phyloP scores from a whole-genome alignment of 2,113 vertebrate species.

The Channa maculata region DNA sequence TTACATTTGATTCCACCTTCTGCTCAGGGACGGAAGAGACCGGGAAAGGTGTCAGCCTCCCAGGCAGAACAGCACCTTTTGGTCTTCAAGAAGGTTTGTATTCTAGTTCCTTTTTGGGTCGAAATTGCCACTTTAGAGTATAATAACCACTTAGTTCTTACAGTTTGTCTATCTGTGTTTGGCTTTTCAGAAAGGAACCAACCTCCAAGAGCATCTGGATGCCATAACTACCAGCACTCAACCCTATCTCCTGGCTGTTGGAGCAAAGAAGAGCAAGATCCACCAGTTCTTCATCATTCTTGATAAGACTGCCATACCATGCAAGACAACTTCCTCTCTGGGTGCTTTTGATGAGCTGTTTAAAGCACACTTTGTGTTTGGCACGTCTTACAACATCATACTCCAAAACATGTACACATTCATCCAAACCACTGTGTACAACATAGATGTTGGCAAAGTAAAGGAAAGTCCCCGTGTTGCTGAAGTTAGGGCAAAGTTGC shows the following conservation, averaged over 20 bases:
- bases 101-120: not conserved
- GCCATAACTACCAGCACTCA: not conserved
- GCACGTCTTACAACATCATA: too few relatives aligned
- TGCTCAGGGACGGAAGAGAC: constrained; percentile 13
- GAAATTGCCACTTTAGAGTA: not conserved
- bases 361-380: constrained; percentile 19
- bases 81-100: constrained; percentile 22
- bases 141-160: too few relatives aligned
- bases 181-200: constrained; percentile 40
- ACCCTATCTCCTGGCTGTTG: constrained; percentile 11
- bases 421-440: constrained; percentile 24
- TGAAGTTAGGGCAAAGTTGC: constrained; percentile 41
- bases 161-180: not conserved
- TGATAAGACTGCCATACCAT: constrained; percentile 24
- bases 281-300: constrained; percentile 36
- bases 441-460: constrained; percentile 21
- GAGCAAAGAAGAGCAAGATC: constrained; percentile 18
- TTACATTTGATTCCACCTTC: constrained; percentile 21
- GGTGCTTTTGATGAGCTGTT: constrained; percentile 46
- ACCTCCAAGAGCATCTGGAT: constrained; percentile 44
- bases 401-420: not conserved
- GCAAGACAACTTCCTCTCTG: constrained; percentile 33
- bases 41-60: constrained; percentile 23
- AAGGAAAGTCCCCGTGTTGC: constrained; percentile 40
- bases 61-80: constrained; percentile 30